These are phyloP conservation scores for Oryzias curvinotus DNA, from an alignment of 2,113 vertebrate genomes.

Conservation along the genomic window DNA sequence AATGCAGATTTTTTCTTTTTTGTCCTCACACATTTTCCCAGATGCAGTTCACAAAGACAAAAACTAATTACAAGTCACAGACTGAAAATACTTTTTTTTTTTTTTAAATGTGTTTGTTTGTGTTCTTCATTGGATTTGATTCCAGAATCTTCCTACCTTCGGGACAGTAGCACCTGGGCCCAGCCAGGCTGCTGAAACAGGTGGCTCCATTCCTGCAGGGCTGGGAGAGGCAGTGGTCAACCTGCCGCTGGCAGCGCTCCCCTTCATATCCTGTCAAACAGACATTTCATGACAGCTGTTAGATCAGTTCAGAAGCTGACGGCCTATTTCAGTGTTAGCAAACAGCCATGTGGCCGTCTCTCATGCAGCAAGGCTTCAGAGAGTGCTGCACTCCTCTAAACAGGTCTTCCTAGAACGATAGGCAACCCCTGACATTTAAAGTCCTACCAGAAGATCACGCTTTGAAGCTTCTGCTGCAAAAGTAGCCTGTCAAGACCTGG, in stretches of 20 bases:
- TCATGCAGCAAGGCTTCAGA: too few species aligned
- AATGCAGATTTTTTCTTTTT: conserved; percentile 36
- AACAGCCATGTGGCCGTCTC: not conserved
- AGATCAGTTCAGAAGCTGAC: not conserved
- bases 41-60: conserved; percentile 46
- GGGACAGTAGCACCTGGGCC: conserved; percentile 88
- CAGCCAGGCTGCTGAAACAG: conserved; percentile 82
- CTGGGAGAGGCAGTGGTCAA: conserved; percentile 87
- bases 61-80: conserved; percentile 59
- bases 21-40: conserved; percentile 47
- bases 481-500: conserved; percentile 38
- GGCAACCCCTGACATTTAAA: conserved; percentile 30
- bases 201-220: conserved; percentile 92
- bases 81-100: conserved; percentile 1
- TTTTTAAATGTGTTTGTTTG: not conserved
- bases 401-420: not conserved
- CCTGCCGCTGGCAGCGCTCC: conserved; percentile 87
- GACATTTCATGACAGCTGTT: not conserved
- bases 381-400: too few species aligned
- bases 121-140: not conserved
- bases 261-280: conserved; percentile 74
- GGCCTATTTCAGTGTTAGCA: not conserved
- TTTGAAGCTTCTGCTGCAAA: conserved; percentile 19
- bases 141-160: conserved; percentile 80
- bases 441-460: conserved; percentile 1